These are phyloP conservation scores for Tangara arthus DNA, from an alignment of 2,797 vertebrate genomes.

Conservation along the genomic window DNA sequence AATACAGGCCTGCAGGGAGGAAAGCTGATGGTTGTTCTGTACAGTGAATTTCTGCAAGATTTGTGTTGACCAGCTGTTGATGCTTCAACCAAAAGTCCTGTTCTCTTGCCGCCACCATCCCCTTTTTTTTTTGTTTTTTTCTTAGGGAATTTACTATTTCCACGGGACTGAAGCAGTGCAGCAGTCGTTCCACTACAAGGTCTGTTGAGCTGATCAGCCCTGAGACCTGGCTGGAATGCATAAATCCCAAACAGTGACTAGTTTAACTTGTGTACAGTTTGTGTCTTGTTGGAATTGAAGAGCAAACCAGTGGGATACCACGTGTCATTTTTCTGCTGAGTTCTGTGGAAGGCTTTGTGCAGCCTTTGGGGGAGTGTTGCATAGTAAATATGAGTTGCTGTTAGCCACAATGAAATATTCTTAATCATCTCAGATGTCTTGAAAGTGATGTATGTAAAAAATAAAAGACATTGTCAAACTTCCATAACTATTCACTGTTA, in stretches of 20 bases:
- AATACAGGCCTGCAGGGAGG: neutral
- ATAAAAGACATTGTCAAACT: neutral
- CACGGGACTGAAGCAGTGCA: constrained; percentile 49
- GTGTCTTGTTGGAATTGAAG: constrained; percentile 33
- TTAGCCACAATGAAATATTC: neutral
- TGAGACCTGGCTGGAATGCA: constrained; percentile 57
- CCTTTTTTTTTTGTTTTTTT: neutral
- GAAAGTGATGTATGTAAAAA: neutral
- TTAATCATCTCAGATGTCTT: neutral
- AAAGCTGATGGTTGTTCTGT: neutral
- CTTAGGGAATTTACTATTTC: constrained; percentile 54
- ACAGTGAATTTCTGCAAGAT: constrained; percentile 32
- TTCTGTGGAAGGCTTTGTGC: neutral
- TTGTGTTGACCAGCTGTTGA: constrained; percentile 50
- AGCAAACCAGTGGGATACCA: neutral
- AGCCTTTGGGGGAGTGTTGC: neutral
- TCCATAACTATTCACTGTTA: neutral
- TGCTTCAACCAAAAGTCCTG: constrained; percentile 47
- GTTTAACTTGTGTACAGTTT: constrained; percentile 37
- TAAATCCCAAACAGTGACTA: constrained; percentile 46
- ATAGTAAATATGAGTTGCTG: neutral
- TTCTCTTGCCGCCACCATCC: constrained; percentile 51
- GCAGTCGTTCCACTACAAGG: constrained; percentile 63
- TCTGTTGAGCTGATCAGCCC: constrained; percentile 51
- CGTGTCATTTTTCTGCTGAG: neutral